Conservation (phyloP, 2,797 vertebrate species). For the Thunnus albacares region DNA sequence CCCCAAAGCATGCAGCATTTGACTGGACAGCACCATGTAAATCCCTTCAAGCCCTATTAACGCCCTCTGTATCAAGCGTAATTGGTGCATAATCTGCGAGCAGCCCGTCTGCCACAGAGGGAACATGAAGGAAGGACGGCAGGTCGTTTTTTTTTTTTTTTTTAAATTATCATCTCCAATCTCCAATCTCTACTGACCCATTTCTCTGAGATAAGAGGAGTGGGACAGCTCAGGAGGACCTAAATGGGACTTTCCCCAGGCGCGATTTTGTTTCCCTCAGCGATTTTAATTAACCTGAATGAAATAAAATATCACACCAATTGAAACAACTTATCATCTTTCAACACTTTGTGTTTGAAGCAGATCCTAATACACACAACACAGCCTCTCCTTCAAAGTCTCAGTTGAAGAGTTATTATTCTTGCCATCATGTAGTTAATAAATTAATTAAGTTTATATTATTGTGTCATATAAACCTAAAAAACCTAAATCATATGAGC, state of each 20-base stretch:
- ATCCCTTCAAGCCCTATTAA: slow-evolving; percentile 83
- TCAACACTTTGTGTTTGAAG: slow-evolving; percentile 8
- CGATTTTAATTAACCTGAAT: slow-evolving; percentile 68
- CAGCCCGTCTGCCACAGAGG: slow-evolving; percentile 69
- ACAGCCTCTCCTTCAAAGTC: background rate
- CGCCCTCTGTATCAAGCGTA: slow-evolving; percentile 64
- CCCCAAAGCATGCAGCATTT: slow-evolving; percentile 76
- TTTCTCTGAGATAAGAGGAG: slow-evolving; percentile 55
- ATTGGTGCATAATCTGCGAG: slow-evolving; percentile 80
- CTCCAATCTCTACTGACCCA: slow-evolving; percentile 76
- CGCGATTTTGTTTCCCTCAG: slow-evolving; percentile 64
- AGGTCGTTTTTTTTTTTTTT: slow-evolving; percentile 52
- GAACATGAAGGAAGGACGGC: slow-evolving; percentile 40
- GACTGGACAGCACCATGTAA: slow-evolving; percentile 78
- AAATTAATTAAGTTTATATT: no score
- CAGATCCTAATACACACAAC: background rate
- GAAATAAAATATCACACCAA: slow-evolving; percentile 47
- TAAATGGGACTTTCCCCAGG: slow-evolving; percentile 70
- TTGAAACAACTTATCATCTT: slow-evolving; percentile 48
- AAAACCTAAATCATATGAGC: background rate
- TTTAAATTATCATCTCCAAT: slow-evolving; percentile 56
- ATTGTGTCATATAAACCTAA: background rate
- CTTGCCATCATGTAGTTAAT: background rate
- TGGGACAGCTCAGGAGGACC: slow-evolving; percentile 41
- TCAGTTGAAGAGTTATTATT: background rate